Evolutionary conservation across 2,113 vertebrate genomes (phyloP).

Genomic region (Sylvietta virens): DNA sequence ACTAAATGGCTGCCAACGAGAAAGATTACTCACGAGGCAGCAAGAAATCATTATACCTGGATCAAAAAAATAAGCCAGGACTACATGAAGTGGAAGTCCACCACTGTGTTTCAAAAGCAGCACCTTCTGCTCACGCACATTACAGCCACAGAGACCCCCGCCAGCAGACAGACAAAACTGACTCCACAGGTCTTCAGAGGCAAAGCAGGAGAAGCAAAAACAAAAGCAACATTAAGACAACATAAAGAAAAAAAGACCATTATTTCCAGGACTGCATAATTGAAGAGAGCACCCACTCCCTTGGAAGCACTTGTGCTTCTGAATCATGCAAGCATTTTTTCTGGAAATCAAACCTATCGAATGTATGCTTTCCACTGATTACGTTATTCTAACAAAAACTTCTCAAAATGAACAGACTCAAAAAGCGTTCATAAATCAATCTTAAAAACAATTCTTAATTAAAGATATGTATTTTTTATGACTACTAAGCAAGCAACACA

Average conservation of each 20-base stretch:
- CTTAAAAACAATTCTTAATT: background rate
- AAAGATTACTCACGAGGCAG: background rate
- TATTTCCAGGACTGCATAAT: background rate
- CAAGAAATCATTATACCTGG: background rate
- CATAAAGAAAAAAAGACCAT: background rate
- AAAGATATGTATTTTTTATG: background rate
- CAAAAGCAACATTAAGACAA: background rate
- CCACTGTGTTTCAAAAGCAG: background rate
- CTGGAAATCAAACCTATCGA: background rate
- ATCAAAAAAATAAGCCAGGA: background rate
- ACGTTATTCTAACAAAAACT: background rate
- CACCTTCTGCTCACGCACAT: background rate
- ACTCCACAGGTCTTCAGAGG: background rate
- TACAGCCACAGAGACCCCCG: background rate
- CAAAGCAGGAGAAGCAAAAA: background rate
- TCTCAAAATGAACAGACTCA: background rate
- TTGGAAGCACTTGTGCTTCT: background rate
- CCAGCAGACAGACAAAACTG: background rate
- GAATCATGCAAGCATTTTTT: background rate
- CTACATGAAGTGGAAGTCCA: background rate
- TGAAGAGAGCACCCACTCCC: background rate
- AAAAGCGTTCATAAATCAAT: background rate
- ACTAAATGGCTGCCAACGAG: background rate
- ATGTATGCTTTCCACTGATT: background rate
- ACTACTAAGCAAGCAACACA: background rate